phyloP scores from a whole-genome alignment of 2,113 vertebrate genomes.

The Centropus unirufus region DNA sequence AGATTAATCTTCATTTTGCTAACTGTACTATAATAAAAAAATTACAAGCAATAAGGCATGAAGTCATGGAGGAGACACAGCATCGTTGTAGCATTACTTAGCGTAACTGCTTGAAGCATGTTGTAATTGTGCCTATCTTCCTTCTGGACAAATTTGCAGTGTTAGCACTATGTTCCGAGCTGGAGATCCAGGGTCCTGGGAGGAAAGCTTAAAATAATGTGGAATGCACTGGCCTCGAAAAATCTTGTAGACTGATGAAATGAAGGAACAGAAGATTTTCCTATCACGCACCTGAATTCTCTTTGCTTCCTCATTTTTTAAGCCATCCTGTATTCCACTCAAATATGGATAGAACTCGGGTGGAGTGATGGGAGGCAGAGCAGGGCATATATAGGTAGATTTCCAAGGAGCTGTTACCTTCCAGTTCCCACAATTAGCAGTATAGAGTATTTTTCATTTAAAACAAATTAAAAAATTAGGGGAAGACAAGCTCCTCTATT shows the following conservation, averaged over 20 bases:
- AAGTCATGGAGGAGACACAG: background rate
- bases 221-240: accelerated
- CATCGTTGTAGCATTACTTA: background rate
- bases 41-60: background rate
- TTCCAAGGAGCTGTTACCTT: background rate
- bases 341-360: background rate
- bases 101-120: background rate
- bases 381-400: background rate
- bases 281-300: background rate
- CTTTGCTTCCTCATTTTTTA: background rate
- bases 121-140: accelerated
- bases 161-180: background rate
- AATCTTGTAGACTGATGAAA: background rate
- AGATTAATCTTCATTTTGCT: background rate
- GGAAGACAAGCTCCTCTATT: background rate
- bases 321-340: background rate
- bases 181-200: background rate
- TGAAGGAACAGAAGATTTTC: background rate
- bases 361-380: background rate
- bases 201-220: background rate
- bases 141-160: background rate
- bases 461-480: background rate
- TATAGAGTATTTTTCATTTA: background rate
- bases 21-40: background rate
- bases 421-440: background rate